Percentiles rank a stretch among this genome's conserved stretches.
phyloP scores from a whole-genome alignment of 2,888 invertebrate genomes.

The Gisinianus flammeolus region DNA sequence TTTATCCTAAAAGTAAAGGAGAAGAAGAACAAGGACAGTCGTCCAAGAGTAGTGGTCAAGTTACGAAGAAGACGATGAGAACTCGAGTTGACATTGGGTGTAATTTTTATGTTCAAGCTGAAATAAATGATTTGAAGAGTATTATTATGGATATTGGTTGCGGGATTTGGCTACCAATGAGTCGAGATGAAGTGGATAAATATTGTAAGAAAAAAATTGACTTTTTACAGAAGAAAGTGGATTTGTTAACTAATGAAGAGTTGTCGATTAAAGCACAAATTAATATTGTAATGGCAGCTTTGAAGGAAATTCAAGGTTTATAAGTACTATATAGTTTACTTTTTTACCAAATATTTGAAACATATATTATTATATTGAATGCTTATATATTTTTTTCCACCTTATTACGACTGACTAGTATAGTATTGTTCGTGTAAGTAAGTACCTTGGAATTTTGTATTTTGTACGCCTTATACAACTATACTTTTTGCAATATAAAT shows the following conservation, averaged over 20 bases:
- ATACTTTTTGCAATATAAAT: too few species aligned
- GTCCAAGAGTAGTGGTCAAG: not conserved
- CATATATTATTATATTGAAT: too few species aligned
- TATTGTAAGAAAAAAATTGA: slow-evolving; percentile 75
- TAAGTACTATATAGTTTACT: not conserved
- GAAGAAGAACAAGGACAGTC: not conserved
- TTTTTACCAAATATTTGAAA: too few species aligned
- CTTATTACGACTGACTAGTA: too few species aligned
- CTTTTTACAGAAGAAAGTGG: slow-evolving; percentile 69
- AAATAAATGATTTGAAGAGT: slow-evolving; percentile 70
- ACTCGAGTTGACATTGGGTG: slow-evolving; percentile 79
- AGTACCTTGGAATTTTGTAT: too few species aligned
- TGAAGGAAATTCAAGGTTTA: slow-evolving; percentile 68
- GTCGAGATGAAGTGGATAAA: slow-evolving; percentile 72
- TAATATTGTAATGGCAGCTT: slow-evolving; percentile 75
- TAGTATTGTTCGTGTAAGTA: not conserved
- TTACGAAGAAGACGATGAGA: slow-evolving; percentile 2
- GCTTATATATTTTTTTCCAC: too few species aligned
- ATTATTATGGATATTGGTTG: slow-evolving; percentile 78
- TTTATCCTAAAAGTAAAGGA: slow-evolving; percentile 59
- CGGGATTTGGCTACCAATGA: slow-evolving; percentile 76
- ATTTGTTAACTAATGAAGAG: slow-evolving; percentile 71
- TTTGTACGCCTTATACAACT: too few species aligned
- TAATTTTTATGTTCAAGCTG: slow-evolving; percentile 80
- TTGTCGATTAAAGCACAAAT: slow-evolving; percentile 78